Conservation (phyloP, 1,140 invertebrate genomes). For the Paraescarpia echinospica region DNA sequence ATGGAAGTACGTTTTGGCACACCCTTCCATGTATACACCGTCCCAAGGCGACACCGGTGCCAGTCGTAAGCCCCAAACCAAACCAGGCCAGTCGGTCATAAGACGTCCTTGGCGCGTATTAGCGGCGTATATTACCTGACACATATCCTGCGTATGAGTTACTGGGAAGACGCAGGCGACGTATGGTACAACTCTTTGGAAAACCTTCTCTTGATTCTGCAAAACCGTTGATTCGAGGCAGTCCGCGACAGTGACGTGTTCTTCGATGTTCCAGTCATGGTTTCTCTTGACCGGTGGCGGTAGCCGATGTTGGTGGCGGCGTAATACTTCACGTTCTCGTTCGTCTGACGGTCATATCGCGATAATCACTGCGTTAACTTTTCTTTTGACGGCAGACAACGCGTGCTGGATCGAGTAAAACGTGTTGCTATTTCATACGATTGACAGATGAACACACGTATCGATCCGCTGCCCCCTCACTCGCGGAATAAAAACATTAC, state of each 20-base stretch:
- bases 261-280: background rate
- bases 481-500: background rate
- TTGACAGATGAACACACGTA: background rate
- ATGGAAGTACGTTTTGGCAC: background rate
- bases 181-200: background rate
- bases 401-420: background rate
- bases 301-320: background rate
- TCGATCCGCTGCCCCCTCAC: background rate
- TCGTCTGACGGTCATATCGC: background rate
- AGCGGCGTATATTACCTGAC: too few species aligned
- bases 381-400: background rate
- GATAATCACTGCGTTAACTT: background rate
- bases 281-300: background rate
- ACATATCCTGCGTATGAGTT: background rate
- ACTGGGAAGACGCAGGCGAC: background rate
- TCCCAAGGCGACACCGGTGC: background rate
- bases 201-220: too few species aligned
- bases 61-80: background rate
- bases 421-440: background rate
- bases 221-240: background rate
- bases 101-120: background rate
- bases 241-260: too few species aligned
- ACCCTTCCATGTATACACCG: background rate
- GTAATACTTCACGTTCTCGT: background rate
- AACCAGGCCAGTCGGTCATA: background rate